These are phyloP conservation scores for Cephonodes hylas DNA, from an alignment of 2,888 invertebrate species.

Conservation along the genomic window DNA sequence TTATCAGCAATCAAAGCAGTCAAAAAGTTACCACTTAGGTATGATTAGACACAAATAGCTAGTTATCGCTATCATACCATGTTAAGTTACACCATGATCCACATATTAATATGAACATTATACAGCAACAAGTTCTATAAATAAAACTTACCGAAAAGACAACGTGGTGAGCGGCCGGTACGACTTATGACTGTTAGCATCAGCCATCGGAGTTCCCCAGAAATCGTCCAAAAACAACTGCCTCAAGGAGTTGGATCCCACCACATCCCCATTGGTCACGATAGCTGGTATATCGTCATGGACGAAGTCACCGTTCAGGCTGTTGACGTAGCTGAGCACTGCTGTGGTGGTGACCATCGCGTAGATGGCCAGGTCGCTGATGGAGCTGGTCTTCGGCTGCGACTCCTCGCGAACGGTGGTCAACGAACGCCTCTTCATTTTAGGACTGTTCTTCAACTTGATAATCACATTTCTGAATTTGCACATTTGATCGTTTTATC, in stretches of 20 bases:
- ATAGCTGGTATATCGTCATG: constrained; percentile 94
- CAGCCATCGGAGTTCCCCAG: constrained; percentile 93
- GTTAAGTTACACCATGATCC: no score
- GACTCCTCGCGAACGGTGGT: constrained; percentile 66
- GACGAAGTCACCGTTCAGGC: constrained; percentile 90
- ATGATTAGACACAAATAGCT: no score
- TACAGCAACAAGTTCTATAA: neutral
- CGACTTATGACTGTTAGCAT: constrained; percentile 91
- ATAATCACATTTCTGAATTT: constrained; percentile 70
- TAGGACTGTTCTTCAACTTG: constrained; percentile 48
- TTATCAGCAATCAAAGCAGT: no score
- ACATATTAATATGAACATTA: neutral
- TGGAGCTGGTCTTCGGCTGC: constrained; percentile 29
- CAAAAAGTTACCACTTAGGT: no score
- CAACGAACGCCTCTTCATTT: constrained; percentile 75
- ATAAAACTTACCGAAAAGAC: constrained; percentile 88
- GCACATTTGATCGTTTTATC: constrained; percentile 63
- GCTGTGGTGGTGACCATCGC: constrained; percentile 84
- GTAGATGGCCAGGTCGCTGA: constrained; percentile 81
- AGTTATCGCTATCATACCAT: no score
- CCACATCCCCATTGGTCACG: constrained; percentile 89
- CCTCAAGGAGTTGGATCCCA: constrained; percentile 83
- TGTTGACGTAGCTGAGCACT: constrained; percentile 87
- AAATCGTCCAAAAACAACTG: constrained; percentile 89
- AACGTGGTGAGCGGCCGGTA: constrained; percentile 91